phyloP scores from a whole-genome alignment of 2,797 vertebrate species.

The Syndactyla subalaris region DNA sequence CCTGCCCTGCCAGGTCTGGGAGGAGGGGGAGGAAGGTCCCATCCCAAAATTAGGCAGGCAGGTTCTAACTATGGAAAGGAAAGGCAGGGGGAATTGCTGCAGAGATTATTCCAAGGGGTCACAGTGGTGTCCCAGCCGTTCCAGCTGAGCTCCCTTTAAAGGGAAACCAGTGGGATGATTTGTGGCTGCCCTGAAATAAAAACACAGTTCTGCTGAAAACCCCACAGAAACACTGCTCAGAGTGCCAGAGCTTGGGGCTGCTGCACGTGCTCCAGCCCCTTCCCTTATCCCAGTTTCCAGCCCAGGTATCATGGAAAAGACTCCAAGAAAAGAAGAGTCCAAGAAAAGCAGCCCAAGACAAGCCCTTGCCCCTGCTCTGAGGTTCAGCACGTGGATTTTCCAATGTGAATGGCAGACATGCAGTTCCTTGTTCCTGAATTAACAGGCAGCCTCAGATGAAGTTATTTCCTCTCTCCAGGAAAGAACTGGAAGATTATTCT shows the following conservation, averaged over 20 bases:
- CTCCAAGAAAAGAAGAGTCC: not conserved
- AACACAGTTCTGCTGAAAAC: not conserved
- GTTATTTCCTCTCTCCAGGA: not conserved
- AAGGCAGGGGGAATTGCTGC: not conserved
- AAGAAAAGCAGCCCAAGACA: not conserved
- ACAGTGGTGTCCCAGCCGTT: not conserved
- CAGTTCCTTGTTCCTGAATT: accelerated
- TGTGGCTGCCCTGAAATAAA: not conserved
- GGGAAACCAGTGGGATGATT: not conserved
- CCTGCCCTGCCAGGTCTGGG: too few relatives aligned
- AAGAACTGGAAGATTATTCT: not conserved
- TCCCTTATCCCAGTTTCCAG: not conserved
- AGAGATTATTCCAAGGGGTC: not conserved
- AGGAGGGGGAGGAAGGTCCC: not conserved
- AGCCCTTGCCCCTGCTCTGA: not conserved
- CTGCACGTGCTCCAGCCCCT: not conserved
- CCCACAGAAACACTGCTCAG: not conserved
- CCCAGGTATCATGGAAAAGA: not conserved
- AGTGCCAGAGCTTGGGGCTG: not conserved
- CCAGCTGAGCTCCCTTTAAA: not conserved
- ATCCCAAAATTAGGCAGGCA: not conserved
- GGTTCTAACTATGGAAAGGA: accelerated
- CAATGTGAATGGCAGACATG: accelerated
- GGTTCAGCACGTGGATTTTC: not conserved
- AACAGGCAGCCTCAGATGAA: not conserved